These are phyloP conservation scores for Salticus scenicus DNA, from an alignment of 2,888 invertebrate genomes.

Conservation along the genomic window DNA sequence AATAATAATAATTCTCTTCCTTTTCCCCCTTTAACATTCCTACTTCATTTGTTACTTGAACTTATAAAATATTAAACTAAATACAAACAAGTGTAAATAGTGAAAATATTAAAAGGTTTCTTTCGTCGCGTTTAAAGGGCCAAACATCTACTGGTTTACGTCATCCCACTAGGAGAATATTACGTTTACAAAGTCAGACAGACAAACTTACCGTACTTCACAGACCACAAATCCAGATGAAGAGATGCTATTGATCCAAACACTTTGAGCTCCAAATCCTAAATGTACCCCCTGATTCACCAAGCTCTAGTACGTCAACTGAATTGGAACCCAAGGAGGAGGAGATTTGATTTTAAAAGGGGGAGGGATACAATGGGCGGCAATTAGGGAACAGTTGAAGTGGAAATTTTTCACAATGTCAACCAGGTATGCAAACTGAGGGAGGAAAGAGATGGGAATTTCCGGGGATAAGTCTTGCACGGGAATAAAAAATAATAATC, in stretches of 20 bases:
- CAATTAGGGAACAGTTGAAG: conserved; percentile 11
- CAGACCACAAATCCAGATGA: not conserved
- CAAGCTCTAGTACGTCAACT: not conserved
- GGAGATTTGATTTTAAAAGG: not conserved
- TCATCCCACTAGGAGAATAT: too few relatives aligned
- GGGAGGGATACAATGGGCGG: not conserved
- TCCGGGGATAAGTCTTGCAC: not conserved
- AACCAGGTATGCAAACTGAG: not conserved
- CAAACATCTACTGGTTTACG: too few relatives aligned
- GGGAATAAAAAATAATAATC: too few relatives aligned
- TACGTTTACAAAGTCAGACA: not conserved
- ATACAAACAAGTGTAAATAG: too few relatives aligned
- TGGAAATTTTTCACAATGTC: conserved; percentile 9
- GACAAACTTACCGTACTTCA: not conserved
- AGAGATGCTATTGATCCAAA: not conserved
- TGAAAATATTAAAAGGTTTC: too few relatives aligned
- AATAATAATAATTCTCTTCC: too few relatives aligned
- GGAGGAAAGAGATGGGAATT: not conserved
- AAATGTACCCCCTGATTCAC: not conserved
- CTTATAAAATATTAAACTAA: too few relatives aligned
- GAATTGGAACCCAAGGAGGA: not conserved
- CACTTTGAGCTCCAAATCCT: not conserved
- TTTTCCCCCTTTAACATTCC: too few relatives aligned
- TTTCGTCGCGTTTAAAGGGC: too few relatives aligned
- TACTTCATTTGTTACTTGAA: too few relatives aligned